Evolutionary conservation across 1,140 invertebrate genomes (phyloP).

Genomic region (Nasonia giraulti): DNA sequence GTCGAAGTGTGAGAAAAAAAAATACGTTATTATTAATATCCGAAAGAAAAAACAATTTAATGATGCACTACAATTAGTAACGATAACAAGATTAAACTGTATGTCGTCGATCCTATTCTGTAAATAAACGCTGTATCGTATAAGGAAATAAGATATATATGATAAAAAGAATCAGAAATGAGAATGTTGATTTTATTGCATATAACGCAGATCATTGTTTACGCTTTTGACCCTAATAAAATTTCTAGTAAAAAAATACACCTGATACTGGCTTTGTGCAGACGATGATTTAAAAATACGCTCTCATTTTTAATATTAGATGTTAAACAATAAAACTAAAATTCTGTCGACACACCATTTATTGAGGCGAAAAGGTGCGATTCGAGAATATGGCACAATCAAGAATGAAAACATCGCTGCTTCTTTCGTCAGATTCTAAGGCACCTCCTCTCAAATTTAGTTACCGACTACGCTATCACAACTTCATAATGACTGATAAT

Average conservation of each 20-base stretch:
- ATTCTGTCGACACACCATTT: no score
- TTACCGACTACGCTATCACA: no score
- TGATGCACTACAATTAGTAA: slow-evolving; percentile 59
- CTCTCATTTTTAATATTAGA: no score
- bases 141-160: slow-evolving; percentile 52
- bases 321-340: no score
- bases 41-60: slow-evolving; percentile 52
- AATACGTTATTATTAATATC: slow-evolving; percentile 57
- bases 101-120: slow-evolving; percentile 54
- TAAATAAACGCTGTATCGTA: slow-evolving; percentile 51
- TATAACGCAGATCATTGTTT: slow-evolving; percentile 19
- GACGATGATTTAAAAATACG: no score
- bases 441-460: no score
- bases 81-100: slow-evolving; percentile 57
- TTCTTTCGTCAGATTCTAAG: no score
- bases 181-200: slow-evolving; percentile 19
- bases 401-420: no score
- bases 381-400: no score
- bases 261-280: no score
- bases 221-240: slow-evolving; percentile 19
- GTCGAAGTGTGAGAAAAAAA: slow-evolving; percentile 40
- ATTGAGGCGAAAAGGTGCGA: no score
- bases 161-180: slow-evolving; percentile 37
- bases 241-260: slow-evolving; percentile 12
- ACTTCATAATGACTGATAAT: no score